phyloP scores from a whole-genome alignment of 2,113 vertebrate species.

The Naja naja region DNA sequence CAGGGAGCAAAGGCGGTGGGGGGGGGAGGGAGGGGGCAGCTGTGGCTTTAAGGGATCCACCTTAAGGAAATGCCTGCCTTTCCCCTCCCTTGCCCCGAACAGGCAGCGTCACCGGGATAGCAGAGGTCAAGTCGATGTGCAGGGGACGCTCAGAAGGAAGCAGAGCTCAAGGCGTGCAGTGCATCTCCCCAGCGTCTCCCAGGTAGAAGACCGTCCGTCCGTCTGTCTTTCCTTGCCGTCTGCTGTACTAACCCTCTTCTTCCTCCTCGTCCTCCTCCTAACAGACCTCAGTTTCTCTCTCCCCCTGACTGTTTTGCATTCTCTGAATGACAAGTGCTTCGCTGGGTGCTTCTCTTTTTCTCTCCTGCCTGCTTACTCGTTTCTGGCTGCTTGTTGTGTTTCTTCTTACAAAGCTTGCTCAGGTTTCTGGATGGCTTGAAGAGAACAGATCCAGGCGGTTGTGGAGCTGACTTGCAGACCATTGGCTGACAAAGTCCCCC shows the following conservation, averaged over 20 bases:
- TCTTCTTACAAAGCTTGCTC: neutral
- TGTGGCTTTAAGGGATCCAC: slow-evolving; percentile 24
- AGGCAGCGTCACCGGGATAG: neutral
- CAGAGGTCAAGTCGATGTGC: slow-evolving; percentile 42
- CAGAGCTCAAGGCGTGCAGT: slow-evolving; percentile 4
- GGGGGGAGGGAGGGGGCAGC: neutral
- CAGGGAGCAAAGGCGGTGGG: neutral
- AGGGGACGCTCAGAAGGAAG: slow-evolving; percentile 12
- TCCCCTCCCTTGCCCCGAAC: neutral
- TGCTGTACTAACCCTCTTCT: slow-evolving; percentile 14
- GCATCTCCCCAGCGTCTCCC: slow-evolving; percentile 34
- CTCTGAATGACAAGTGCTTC: slow-evolving; percentile 1
- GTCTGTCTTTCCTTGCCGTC: slow-evolving; percentile 3
- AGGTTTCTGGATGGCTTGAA: slow-evolving; percentile 12
- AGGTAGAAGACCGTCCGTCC: slow-evolving; percentile 29
- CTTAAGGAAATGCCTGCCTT: rapidly evolving
- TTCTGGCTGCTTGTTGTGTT: neutral
- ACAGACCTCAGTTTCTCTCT: neutral
- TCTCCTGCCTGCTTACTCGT: neutral
- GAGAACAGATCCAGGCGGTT: neutral
- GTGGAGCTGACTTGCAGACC: slow-evolving; percentile 30
- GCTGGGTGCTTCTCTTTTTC: neutral
- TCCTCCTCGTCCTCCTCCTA: neutral
- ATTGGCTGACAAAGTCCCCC: slow-evolving; percentile 39
- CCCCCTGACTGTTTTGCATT: neutral